These are phyloP conservation scores for Phlogophora meticulosa DNA, from an alignment of 2,888 invertebrate genomes.

Conservation along the genomic window DNA sequence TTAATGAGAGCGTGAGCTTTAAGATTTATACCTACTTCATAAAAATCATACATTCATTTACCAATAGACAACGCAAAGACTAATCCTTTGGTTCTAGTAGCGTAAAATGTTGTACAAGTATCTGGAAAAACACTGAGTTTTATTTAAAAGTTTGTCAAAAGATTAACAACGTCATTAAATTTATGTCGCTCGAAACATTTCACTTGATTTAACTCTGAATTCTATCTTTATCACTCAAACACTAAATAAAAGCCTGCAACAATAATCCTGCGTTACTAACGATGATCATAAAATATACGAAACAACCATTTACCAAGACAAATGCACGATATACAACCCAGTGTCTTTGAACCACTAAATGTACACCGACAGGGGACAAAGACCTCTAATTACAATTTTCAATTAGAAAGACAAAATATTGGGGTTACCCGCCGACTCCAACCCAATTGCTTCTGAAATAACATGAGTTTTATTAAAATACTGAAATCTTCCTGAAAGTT, in stretches of 20 bases:
- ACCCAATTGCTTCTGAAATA: constrained; percentile 36
- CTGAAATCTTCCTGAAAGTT: not conserved
- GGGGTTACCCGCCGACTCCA: constrained; percentile 27
- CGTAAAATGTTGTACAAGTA: no score
- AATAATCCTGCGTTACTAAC: constrained; percentile 1
- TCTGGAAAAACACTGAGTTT: no score
- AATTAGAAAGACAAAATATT: constrained; percentile 61
- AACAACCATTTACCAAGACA: constrained; percentile 26
- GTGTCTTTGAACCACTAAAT: constrained; percentile 15
- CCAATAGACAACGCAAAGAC: no score
- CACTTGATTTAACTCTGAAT: not conserved
- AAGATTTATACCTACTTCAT: no score
- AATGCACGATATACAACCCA: constrained; percentile 18
- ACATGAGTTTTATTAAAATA: constrained; percentile 25
- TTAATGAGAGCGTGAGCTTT: no score
- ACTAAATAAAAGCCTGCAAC: not conserved
- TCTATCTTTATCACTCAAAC: not conserved
- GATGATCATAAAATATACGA: constrained; percentile 23
- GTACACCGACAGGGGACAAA: constrained; percentile 20
- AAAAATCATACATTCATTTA: no score
- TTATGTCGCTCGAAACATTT: not conserved
- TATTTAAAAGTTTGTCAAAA: not conserved
- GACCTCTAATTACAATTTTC: constrained; percentile 60
- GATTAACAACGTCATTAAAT: not conserved
- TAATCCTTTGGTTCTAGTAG: no score